Evolutionary conservation across 2,888 invertebrate genomes (phyloP).

Genomic region (Philopedon plagiatum): DNA sequence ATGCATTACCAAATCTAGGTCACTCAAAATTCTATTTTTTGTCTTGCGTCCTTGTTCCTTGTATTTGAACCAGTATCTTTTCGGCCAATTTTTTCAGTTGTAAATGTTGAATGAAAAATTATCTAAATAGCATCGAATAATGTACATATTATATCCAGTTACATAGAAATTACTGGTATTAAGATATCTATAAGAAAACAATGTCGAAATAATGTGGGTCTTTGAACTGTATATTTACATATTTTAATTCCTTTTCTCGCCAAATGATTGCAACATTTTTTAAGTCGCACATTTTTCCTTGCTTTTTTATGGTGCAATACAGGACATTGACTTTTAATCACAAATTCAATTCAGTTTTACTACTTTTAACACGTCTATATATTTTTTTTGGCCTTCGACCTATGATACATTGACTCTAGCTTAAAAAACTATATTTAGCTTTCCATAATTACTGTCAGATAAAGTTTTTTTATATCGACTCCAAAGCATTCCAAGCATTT

Average conservation of each 20-base stretch:
- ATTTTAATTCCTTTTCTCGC: constrained; percentile 45
- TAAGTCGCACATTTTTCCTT: constrained; percentile 26
- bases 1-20: constrained; percentile 43
- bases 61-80: neutral
- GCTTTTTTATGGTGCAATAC: constrained; percentile 38
- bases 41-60: neutral
- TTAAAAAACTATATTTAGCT: neutral
- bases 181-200: constrained; percentile 37
- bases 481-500: too few species aligned
- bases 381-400: constrained; percentile 7
- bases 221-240: constrained; percentile 47
- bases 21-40: constrained; percentile 22
- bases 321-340: constrained; percentile 38
- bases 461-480: too few species aligned
- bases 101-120: neutral
- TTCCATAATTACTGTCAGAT: neutral
- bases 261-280: constrained; percentile 45
- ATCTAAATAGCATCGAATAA: constrained; percentile 8
- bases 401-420: neutral
- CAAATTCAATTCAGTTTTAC: neutral
- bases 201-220: constrained; percentile 41
- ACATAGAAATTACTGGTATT: constrained; percentile 17
- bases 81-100: neutral
- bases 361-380: neutral
- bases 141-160: constrained; percentile 1